phyloP scores from a whole-genome alignment of 1,140 invertebrate genomes.

The Bombus balteatus region DNA sequence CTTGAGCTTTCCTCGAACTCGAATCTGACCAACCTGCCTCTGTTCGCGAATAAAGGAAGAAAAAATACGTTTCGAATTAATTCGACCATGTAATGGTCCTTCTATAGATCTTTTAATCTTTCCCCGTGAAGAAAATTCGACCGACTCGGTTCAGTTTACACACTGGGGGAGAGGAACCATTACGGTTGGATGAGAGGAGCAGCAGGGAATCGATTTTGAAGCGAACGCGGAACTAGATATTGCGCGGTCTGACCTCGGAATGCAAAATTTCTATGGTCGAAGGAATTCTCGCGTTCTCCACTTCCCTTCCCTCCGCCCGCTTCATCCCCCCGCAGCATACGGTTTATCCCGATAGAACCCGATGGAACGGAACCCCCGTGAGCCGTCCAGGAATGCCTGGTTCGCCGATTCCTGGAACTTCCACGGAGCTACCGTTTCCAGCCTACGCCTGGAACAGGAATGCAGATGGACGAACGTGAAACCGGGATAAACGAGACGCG shows the following conservation, averaged over 20 bases:
- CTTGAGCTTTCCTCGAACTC: background rate
- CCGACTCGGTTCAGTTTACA: background rate
- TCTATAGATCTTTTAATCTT: slow-evolving; percentile 11
- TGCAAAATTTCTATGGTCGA: slow-evolving; percentile 52
- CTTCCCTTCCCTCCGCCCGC: background rate
- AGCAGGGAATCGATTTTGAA: slow-evolving; percentile 21
- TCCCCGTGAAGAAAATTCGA: background rate
- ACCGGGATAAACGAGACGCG: background rate
- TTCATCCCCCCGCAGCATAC: background rate
- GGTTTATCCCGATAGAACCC: slow-evolving; percentile 27
- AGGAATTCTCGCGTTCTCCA: slow-evolving; percentile 54
- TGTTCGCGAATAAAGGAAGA: background rate
- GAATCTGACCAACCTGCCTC: too few relatives aligned
- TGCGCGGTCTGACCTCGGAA: slow-evolving; percentile 36
- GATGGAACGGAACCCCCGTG: slow-evolving; percentile 40
- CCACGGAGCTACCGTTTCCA: slow-evolving; percentile 44
- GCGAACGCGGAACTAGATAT: slow-evolving; percentile 29
- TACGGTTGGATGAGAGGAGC: background rate
- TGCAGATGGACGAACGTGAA: slow-evolving; percentile 25
- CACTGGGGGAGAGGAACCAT: too few relatives aligned
- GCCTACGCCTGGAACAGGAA: slow-evolving; percentile 42
- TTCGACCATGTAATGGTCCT: slow-evolving; percentile 34
- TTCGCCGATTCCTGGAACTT: slow-evolving; percentile 57
- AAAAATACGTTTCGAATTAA: background rate
- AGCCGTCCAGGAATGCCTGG: slow-evolving; percentile 45